Evolutionary conservation across 2,797 vertebrate species (phyloP), one percentile per base, ranked within the genome.

Genomic region (Halcyon badia): DNA sequence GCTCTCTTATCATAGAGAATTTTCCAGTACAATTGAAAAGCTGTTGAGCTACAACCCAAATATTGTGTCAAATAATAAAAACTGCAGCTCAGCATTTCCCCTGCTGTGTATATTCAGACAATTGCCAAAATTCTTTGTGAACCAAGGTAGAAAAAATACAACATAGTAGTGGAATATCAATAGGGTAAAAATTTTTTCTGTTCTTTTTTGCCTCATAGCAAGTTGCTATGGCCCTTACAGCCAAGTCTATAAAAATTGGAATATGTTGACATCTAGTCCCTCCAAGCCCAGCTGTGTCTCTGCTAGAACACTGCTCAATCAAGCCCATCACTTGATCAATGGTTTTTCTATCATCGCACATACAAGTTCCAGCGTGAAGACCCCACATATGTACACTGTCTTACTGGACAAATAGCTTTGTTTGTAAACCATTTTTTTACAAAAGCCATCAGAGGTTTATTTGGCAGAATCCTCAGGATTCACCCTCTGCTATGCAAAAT

Each of bases 11-110:
- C 33, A 72, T 17, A 24, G 22, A 75, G 42, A 84, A 84, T 90
- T 91, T 90, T 81, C 48, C 60, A 91, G 49, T 52, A 66, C 51
- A 66, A 71, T 18, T 79, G 73, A 64, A 90, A 95, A 91, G 35
- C 51, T 79, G 19, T 73, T 69, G 44, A 90, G 64, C 37, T 94
- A 31, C 73, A 94, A 51, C 41, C 26, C 54, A 88, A 95, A 84
- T 83, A 70, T 84, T 94, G 42, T 86, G 76, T 82, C 39, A 82
- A 79, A 85, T 1, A 60, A 11, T 26, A 75, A 77, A 80, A 91
- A 57, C 21, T 78, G 33, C 52, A 91, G 64, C 52, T 90, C 87
- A 92, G 49, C 49, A 28, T 52, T 56, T 93, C 52, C 46, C 21
- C 41, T 65, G 57, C 49, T 78, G 71, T 20, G 28, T 39, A 8